A percentile compares a stretch with the other conserved stretches of the same genome.
phyloP scores from a whole-genome alignment of 2,797 vertebrate genomes.

The Momotus momota region DNA sequence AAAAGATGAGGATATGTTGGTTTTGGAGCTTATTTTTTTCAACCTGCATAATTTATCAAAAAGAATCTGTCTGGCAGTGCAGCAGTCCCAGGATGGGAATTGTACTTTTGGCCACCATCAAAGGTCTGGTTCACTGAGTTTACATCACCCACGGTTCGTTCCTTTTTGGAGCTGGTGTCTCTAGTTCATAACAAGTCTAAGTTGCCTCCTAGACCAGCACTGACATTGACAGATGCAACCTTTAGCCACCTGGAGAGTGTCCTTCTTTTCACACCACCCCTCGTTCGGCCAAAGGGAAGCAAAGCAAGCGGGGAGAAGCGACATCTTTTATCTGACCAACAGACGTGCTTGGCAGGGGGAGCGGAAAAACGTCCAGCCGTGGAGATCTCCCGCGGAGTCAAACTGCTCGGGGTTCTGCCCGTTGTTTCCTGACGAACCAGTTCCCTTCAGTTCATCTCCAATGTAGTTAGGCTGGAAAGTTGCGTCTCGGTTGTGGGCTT shows the following conservation, averaged over 20 bases:
- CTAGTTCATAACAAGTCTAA: neutral
- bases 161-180: neutral
- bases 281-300: neutral
- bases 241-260: neutral
- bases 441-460: neutral
- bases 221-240: neutral
- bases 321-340: neutral
- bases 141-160: neutral
- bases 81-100: neutral
- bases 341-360: neutral
- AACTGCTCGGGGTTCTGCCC: neutral
- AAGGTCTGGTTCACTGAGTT: neutral
- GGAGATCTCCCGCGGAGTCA: neutral
- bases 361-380: neutral
- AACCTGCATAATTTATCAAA: neutral
- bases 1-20: neutral
- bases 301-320: neutral
- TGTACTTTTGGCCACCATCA: neutral
- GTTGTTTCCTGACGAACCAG: neutral
- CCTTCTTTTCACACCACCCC: neutral
- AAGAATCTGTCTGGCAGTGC: neutral
- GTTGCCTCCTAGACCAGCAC: neutral
- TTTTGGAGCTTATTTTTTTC: neutral
- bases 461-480: neutral
- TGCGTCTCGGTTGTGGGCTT: neutral